Base-by-base conservation (phyloP, 2,888 invertebrate species). In the Carcina quercana region DNA sequence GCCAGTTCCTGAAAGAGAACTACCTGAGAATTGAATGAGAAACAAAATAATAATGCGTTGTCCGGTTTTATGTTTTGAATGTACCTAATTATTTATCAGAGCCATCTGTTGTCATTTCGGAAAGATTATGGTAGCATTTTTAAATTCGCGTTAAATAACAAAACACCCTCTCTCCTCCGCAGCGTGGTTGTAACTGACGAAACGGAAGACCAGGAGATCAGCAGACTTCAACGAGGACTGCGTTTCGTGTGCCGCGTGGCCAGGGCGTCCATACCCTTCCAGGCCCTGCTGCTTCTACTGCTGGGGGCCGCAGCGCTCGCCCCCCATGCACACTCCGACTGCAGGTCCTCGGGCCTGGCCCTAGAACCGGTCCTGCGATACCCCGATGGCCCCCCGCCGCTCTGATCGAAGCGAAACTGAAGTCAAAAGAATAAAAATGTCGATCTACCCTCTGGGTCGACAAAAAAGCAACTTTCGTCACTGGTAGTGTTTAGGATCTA, bases 301-400 rank as follows among this genome's bases (percentile, higher is more conserved):
- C 88, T 98, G 59, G 97, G 97, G 36, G 93, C 96, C 38, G 97
- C 97, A 30, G 93, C 96, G 31, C 86, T 98, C 52, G 93, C 98
- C 32, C 96, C 96, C 3, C 91, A 93, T 72, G 89, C 92, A 44
- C 89, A 90, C 42, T 94, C 96, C 70, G 91, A 92, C 73, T 88
- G 96, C 63, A 88, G 92, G 50, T 91, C 91, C 50, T 89, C 95
- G 54, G 91, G 92, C 12, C 86, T 91, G 49, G 93, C 92, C 51
- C 87, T 97, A 34, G 93, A 95, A 49, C 96, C 97, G 24, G 92
- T 96, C 74, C 86, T 97, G 49, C 88, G 92, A 37, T 97, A 96
- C 82, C 93, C 94, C 13, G 92, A 97, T 66, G 97, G 97, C 43
- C 96, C 96, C 28, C 98, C 97, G 36, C 97, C 98, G 31, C 89